Base-by-base conservation (phyloP, 2,888 invertebrate species). In the Phyllotreta cruciferae region DNA sequence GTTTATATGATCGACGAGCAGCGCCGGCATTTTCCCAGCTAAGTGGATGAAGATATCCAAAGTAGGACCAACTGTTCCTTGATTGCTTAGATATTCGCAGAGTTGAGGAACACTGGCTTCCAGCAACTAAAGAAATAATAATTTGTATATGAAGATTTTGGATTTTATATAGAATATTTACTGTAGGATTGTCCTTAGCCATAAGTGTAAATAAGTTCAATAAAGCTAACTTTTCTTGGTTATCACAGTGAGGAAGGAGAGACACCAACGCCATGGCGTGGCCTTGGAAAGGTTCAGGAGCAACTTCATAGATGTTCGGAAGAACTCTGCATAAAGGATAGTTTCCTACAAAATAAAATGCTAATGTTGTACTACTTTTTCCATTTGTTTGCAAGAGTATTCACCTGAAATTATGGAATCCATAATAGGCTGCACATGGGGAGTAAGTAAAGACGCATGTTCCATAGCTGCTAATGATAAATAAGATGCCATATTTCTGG, bases 391-490 rank as follows among this genome's bases (percentile, higher is more conserved):
- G 8, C 14, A 58, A 42, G 38, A 11, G n/a, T 44, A 68, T 70
- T 69, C 76, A 90, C 93, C 93, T 75, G 92, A 89, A 78, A 95
- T 89, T 66, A 96, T 92, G 67, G 94, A 94, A 78, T 93, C 92
- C 84, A 96, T 92, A 61, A 96, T 94, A 5, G 92, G 91, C 71
- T 93, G 91, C 56, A 95, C 91, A 79, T 96, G 93, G 8, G 92
- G 90, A 71, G 94, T 92, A 42, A 97, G 83, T 67, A 96, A 82
- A 66, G 90, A 88, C 2, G 94, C 92, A 81, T 96, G 94, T 77
- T 95, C 93, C 64, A 94, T 93, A 56, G 96, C 96, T 9, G 96
- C 96, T 70, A 97, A 83, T 0, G 95, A 95, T 55, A 97, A 85
- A 80, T 97, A 97, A 55, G 94, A 91, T 42, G 95, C 93, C 85